A percentile compares a stretch with the other conserved stretches of the same genome.
These are phyloP conservation scores for Choreutis nemorana DNA, from an alignment of 2,888 invertebrate genomes.

Conservation along the genomic window DNA sequence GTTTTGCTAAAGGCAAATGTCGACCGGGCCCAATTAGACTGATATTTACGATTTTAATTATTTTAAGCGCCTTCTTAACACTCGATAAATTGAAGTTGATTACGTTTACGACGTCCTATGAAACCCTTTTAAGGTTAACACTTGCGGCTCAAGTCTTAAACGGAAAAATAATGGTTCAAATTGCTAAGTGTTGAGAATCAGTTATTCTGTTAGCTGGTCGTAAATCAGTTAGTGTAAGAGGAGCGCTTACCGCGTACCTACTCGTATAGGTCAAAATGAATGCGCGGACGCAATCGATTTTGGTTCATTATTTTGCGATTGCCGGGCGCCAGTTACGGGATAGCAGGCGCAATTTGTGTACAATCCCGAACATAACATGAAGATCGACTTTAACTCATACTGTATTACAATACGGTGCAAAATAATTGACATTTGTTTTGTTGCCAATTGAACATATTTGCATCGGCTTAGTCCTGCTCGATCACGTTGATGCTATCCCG, in stretches of 20 bases:
- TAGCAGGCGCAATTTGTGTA: slow-evolving; percentile 47
- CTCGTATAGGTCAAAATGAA: slow-evolving; percentile 8
- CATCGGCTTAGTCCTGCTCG: slow-evolving; percentile 35
- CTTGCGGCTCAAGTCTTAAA: too few species aligned
- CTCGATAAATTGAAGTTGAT: slow-evolving; percentile 17
- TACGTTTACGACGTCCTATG: slow-evolving; percentile 10
- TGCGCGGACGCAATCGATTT: slow-evolving; percentile 33
- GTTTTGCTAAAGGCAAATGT: too few species aligned
- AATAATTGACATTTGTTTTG: too few species aligned
- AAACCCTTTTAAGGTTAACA: slow-evolving; percentile 16
- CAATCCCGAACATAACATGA: too few species aligned
- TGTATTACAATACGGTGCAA: too few species aligned
- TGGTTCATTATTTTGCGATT: slow-evolving; percentile 42
- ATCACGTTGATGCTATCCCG: slow-evolving; percentile 38
- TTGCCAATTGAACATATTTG: too few species aligned
- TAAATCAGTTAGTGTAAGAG: slow-evolving; percentile 24
- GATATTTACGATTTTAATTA: too few species aligned
- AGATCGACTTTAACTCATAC: too few species aligned
- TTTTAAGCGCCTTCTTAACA: too few species aligned
- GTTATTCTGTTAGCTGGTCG: slow-evolving; percentile 32
- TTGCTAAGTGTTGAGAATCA: too few species aligned
- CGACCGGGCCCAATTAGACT: too few species aligned
- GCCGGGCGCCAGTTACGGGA: slow-evolving; percentile 40
- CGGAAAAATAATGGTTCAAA: too few species aligned
- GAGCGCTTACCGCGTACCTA: neutral